These are phyloP conservation scores for Ophioninae sp. DNA, from an alignment of 2,888 invertebrate species.

Conservation along the genomic window DNA sequence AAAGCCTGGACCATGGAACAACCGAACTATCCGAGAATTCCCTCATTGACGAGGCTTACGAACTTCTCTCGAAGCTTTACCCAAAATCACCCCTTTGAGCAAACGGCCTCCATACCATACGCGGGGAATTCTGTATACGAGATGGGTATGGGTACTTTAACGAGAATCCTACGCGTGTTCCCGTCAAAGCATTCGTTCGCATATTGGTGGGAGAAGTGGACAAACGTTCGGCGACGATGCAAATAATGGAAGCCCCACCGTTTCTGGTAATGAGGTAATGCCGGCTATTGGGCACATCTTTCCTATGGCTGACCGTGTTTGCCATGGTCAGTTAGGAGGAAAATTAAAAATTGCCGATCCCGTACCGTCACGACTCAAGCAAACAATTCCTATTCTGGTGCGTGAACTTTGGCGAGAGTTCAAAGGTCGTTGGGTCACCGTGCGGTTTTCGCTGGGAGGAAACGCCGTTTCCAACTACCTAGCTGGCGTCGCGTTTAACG, in stretches of 20 bases:
- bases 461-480: background rate
- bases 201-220: conserved; percentile 11
- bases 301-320: background rate
- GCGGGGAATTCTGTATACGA: background rate
- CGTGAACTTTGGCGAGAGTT: conserved; percentile 14
- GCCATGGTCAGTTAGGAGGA: background rate
- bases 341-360: background rate
- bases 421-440: conserved; percentile 11
- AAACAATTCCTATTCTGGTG: conserved; percentile 3
- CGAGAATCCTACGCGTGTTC: background rate
- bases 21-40: conserved; percentile 28
- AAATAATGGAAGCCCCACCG: conserved; percentile 18
- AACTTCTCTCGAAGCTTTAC: conserved; percentile 8
- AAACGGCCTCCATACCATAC: conserved; percentile 9
- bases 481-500: background rate
- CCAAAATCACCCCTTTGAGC: conserved; percentile 14
- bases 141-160: background rate
- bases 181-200: conserved; percentile 30
- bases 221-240: conserved; percentile 26
- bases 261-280: conserved; percentile 32
- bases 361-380: background rate
- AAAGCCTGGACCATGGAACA: conserved; percentile 25
- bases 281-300: conserved; percentile 2
- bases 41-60: conserved; percentile 16
- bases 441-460: background rate